These are phyloP conservation scores for Iguana delicatissima DNA, from an alignment of 2,797 vertebrate species.

Conservation along the genomic window DNA sequence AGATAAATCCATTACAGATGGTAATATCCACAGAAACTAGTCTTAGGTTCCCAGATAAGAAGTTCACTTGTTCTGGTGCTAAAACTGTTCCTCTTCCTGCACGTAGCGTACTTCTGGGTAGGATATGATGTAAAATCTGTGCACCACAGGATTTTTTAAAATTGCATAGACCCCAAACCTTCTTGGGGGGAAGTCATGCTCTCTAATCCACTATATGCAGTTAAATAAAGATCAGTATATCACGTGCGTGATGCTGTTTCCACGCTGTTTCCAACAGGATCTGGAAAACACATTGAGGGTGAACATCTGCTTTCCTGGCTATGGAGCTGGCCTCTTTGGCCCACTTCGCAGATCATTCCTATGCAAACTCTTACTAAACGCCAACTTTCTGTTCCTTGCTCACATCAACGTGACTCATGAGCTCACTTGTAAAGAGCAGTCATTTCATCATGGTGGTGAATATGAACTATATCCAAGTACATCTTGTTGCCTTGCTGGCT, in stretches of 20 bases:
- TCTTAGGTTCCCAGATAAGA: neutral
- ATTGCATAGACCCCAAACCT: too few relatives aligned
- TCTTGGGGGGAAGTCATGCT: too few relatives aligned
- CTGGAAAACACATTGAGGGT: neutral
- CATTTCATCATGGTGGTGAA: conserved; percentile 4
- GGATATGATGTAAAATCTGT: too few relatives aligned
- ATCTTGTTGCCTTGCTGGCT: neutral
- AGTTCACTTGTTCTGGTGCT: neutral
- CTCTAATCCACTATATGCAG: too few relatives aligned
- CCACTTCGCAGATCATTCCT: neutral
- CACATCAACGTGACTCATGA: neutral
- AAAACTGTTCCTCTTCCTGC: too few relatives aligned
- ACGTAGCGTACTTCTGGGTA: too few relatives aligned
- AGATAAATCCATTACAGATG: neutral
- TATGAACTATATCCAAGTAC: neutral
- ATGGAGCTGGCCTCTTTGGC: neutral
- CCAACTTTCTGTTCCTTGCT: conserved; percentile 4
- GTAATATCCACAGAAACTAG: neutral
- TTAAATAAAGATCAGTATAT: too few relatives aligned
- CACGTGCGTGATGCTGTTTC: too few relatives aligned
- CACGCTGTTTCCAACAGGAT: conserved; percentile 3
- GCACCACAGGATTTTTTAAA: too few relatives aligned
- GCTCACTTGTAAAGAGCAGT: neutral
- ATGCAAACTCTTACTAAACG: neutral
- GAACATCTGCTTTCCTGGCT: conserved; percentile 31